Base-by-base conservation (phyloP, 2,797 vertebrate genomes). In the Sparus aurata region DNA sequence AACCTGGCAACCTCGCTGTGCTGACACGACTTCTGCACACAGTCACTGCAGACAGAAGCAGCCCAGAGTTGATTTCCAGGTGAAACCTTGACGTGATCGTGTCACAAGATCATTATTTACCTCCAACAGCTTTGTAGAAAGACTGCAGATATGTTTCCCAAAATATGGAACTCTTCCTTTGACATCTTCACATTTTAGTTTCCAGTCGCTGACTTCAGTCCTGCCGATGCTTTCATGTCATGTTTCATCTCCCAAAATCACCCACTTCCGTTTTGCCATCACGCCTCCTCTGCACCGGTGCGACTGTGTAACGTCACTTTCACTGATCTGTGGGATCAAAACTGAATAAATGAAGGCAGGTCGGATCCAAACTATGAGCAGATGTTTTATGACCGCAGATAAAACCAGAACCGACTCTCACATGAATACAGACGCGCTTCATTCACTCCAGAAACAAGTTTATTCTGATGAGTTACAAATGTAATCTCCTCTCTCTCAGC, bases 381-480 rank as follows among this genome's bases (percentile, higher is more conserved):
- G 20, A 63, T 23, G 30, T 23, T 76, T 70, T 27, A 69, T 73
- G 22, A 71, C 7, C 0, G 13, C 41, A 68, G 27, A 47, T 66
- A 38, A 60, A 72, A 60, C 67, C 7, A 41, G 12, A 62, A 30
- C 47, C 8, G 58, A 23, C 34, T 46, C 57, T 47, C 45, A 18
- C 43, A n/a, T 27, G 23, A 50, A 75, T 22, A 58, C 23, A 75
- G 52, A 63, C 5, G 12, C 18, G 61, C 13, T 60, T 78, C 47
- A 49, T 53, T 70, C 45, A 18, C 23, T 67, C 20, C 34, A n/a
- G 20, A 65, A 68, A 49, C 27, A 11, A 16, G 58, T n/a, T 45
- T 64, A 3, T 63, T 59, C 47, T 59, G 49, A 78, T 78, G 50
- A 50, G 30, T 12, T 60, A 13, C 25, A 54, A 72, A 27, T 59